Base-by-base conservation (phyloP, 1,140 invertebrate species). In the Diuraphis noxia region DNA sequence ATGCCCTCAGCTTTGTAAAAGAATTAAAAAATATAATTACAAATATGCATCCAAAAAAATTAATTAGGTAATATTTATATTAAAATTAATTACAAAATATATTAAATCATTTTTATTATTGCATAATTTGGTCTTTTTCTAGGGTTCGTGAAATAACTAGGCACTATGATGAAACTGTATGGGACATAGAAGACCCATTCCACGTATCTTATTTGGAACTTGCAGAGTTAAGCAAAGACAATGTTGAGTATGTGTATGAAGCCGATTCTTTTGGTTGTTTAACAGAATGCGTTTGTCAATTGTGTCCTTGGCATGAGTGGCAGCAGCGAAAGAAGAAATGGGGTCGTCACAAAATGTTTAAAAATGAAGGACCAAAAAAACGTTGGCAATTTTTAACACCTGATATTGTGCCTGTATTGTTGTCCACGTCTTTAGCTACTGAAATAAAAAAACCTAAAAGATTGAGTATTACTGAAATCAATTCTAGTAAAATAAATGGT, bases 131-230 rank as follows among this genome's bases (percentile, higher is more conserved):
- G 5, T 86, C 36, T 85, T 49, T 40, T 88, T 88, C 6, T 81
- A 91, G 89, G 13, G 89, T 91, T 38, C 89, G 89, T 40, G 89
- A 91, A 91, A 91, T 91, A 81, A 82, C 89, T 82, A 81, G 89
- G n/a, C 89, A 91, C 10, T 91, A 91, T 91, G 89, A 91, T 81
- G n/a, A 82, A 91, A n/a, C 72, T 81, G 89, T 91, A 30, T 91
- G 89, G 89, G 89, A 91, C 38, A 91, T 91, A 82, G 89, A 91
- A 91, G 89, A 91, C 2, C 77, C 77, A 38, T 91, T 91, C 25
- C 30, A 38, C 30, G 72, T 91, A 30, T 49, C 89, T n/a, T 52
- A 91, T 82, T 13, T 49, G 19, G 89, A 91, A 82, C 89, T 91
- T 81, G 19, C 40, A 8, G 89, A 91, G 46, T 82, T 91, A 40